Percentiles rank a stretch among this genome's conserved stretches.
These are phyloP conservation scores for Nomada flava DNA, from an alignment of 2,888 invertebrate species.

Conservation along the genomic window DNA sequence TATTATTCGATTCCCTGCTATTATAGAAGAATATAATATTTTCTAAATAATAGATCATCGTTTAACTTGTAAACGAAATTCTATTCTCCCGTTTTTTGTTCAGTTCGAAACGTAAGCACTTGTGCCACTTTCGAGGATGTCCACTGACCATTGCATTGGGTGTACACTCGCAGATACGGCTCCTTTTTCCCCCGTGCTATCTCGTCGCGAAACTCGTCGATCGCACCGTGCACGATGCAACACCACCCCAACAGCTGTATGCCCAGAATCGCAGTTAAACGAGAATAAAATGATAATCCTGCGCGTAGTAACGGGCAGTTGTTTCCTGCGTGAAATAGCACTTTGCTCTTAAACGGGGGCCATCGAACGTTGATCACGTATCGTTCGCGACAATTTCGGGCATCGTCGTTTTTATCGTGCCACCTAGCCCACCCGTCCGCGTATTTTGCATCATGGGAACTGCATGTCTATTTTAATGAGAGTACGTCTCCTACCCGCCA, in stretches of 20 bases:
- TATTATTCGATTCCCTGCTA: too few relatives aligned
- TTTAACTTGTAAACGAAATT: too few relatives aligned
- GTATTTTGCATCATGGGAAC: constrained; percentile 20
- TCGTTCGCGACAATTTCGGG: constrained; percentile 22
- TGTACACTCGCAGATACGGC: constrained; percentile 6
- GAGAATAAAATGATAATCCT: constrained; percentile 55
- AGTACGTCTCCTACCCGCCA: neutral
- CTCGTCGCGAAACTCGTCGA: constrained; percentile 37
- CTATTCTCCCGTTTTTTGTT: neutral
- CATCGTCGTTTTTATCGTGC: neutral
- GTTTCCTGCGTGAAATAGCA: constrained; percentile 48
- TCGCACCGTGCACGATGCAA: constrained; percentile 22
- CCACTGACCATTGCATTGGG: constrained; percentile 45
- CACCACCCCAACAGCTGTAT: constrained; percentile 56
- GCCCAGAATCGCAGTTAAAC: constrained; percentile 39
- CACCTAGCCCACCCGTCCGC: neutral
- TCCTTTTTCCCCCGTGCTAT: constrained; percentile 23
- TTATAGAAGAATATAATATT: too few relatives aligned
- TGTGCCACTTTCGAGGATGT: constrained; percentile 13
- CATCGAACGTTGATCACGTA: constrained; percentile 45
- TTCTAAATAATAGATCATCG: too few relatives aligned
- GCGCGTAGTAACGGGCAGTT: constrained; percentile 32
- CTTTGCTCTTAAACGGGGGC: constrained; percentile 25
- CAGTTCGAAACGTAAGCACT: constrained; percentile 23
- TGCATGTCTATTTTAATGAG: constrained; percentile 37